Conservation (phyloP, 2,888 invertebrate species). For the Choreutis nemorana region DNA sequence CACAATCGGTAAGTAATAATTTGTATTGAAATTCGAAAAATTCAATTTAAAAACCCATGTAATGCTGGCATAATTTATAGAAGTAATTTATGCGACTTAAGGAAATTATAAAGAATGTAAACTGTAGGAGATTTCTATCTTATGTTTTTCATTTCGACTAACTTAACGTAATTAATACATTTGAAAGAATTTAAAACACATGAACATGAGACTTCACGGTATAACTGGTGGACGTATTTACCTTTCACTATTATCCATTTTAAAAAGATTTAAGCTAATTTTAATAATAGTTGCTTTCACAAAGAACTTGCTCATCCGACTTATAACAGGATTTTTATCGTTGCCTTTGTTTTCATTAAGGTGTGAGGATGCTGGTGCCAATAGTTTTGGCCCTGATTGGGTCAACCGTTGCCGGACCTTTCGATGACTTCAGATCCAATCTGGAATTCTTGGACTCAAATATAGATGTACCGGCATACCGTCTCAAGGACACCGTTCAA, state of each 20-base stretch:
- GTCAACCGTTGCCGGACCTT: constrained; percentile 24
- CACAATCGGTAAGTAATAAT: constrained; percentile 39
- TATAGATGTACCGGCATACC: constrained; percentile 34
- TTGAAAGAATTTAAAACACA: too few species aligned
- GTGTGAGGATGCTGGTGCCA: constrained; percentile 29
- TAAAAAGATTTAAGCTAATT: too few species aligned
- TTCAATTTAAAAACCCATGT: constrained; percentile 1
- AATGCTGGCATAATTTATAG: neutral
- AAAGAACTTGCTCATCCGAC: too few species aligned
- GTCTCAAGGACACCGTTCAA: constrained; percentile 31
- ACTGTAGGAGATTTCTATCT: too few species aligned
- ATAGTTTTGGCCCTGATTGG: constrained; percentile 27
- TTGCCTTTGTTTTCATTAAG: constrained; percentile 16
- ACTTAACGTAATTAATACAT: too few species aligned
- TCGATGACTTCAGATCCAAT: constrained; percentile 28
- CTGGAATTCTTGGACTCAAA: constrained; percentile 38
- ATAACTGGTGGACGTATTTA: too few species aligned
- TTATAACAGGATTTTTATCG: neutral
- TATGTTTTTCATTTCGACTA: too few species aligned
- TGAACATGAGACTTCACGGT: too few species aligned
- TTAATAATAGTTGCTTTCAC: too few species aligned
- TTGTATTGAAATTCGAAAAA: too few species aligned
- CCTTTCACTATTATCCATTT: too few species aligned
- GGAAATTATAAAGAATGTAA: too few species aligned
- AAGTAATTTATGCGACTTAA: constrained; percentile 4